Conservation (phyloP, 2,797 vertebrate genomes). For the Notamacropus eugenii region DNA sequence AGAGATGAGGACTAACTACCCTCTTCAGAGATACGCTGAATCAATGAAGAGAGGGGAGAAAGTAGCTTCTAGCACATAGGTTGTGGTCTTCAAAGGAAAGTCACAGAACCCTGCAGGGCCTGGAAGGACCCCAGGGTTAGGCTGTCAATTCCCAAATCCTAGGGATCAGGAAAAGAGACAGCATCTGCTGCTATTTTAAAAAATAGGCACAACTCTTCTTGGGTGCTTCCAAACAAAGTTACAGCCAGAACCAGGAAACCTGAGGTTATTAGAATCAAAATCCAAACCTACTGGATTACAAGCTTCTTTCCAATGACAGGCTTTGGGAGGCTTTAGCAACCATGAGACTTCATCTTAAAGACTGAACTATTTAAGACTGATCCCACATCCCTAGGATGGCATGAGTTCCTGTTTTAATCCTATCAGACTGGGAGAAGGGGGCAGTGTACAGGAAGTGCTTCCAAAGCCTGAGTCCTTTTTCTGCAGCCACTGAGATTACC, state of each 20-base stretch:
- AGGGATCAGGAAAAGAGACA: conserved; percentile 19
- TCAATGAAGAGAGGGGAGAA: neutral
- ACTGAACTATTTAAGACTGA: neutral
- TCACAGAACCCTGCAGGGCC: conserved; percentile 21
- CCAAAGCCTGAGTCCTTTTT: conserved; percentile 5
- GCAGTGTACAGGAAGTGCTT: no score
- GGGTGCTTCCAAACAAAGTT: neutral
- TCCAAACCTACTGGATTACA: neutral
- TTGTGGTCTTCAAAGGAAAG: neutral
- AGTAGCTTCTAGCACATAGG: neutral
- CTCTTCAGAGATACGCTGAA: neutral
- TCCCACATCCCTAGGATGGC: neutral
- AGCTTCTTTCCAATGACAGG: neutral
- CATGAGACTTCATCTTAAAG: conserved; percentile 3
- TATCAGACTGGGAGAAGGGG: neutral
- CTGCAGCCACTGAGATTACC: conserved; percentile 5
- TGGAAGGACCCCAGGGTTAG: neutral
- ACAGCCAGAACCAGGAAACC: conserved; percentile 23
- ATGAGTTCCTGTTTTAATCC: neutral
- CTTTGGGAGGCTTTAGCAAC: neutral
- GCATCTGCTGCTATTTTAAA: conserved; percentile 27
- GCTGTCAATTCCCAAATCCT: neutral
- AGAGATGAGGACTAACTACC: neutral
- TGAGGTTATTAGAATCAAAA: conserved; percentile 14
- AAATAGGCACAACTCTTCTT: neutral